Evolutionary conservation across 2,888 invertebrate genomes (phyloP), one percentile per base, ranked within the genome.

Genomic region (Miltochrista miniata): DNA sequence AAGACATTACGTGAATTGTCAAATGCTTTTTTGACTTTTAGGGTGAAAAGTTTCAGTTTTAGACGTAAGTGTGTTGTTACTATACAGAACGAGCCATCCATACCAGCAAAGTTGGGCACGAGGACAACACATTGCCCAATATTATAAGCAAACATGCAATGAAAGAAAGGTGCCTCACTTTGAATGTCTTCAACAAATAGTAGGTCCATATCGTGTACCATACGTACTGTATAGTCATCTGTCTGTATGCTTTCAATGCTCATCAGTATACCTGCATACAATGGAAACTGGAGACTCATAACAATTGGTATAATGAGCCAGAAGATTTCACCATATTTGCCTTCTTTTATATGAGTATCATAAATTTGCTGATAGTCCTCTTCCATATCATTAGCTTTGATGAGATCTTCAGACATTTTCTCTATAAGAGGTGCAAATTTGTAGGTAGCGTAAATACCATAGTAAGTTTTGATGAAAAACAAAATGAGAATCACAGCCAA

Each of bases 41-140:
- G 71, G 0, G 69, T 54, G 52, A 86, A 59, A 37, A 88, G 49
- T 61, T 86, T 85, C 11, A 88, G 51, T 56, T 87, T 88, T 1
- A 87, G 61, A 7, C 80, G 68, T 29, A 86, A 62, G 56, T 87
- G 85, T 0, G 79, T 82, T 0, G 79, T 82, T 0, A 81, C 80
- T 43, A 87, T 85, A 48, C 87, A 85, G 49, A 85, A 87, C 0
- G 83, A 84, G 0, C 85, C 85, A 34, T 87, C 88, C 10, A 87
- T 79, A 1, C 87, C 86, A 4, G 72, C 61, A 50, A 78, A 87
- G 34, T 79, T 78, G 1, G 81, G 79, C 1, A 75, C 64, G 0
- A 87, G 64, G 5, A 76, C 60, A 0, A 81, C 31, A 30, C 79
- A 78, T 43, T 80, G 79, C 0, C 71, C 9, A 18, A 79, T 69